phyloP scores from a whole-genome alignment of 2,888 invertebrate genomes.

The Drosophila koepferae region DNA sequence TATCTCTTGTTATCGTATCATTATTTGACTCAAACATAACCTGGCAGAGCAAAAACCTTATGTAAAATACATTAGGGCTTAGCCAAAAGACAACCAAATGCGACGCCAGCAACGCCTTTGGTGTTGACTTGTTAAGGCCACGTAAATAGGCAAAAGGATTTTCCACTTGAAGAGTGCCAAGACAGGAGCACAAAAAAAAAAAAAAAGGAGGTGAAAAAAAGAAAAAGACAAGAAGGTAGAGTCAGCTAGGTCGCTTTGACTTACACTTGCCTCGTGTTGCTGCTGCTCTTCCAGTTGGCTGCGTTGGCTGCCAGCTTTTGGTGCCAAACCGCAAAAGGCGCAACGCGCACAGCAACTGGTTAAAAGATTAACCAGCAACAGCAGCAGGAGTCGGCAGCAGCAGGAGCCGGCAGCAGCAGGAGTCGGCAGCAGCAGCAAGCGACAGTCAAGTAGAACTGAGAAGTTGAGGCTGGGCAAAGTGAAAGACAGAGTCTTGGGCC shows the following conservation, averaged over 20 bases:
- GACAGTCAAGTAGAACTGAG: conserved; percentile 30
- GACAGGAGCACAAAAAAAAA: conserved; percentile 34
- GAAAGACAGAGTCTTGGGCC: conserved; percentile 15
- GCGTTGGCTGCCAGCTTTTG: conserved; percentile 61
- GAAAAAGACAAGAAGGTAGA: conserved; percentile 21
- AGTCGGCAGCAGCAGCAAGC: neutral
- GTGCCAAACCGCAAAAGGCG: conserved; percentile 76
- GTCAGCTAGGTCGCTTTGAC: conserved; percentile 27
- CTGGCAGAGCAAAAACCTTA: neutral
- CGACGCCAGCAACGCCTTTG: conserved; percentile 38
- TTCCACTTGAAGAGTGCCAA: conserved; percentile 81
- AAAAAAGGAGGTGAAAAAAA: conserved; percentile 16
- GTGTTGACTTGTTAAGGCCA: conserved; percentile 69
- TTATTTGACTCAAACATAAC: neutral
- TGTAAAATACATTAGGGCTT: conserved; percentile 34
- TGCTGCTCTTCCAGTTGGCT: conserved; percentile 63
- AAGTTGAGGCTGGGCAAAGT: conserved; percentile 29
- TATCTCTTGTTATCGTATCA: neutral
- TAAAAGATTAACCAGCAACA: conserved; percentile 68
- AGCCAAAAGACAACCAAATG: conserved; percentile 46
- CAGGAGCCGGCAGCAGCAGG: neutral
- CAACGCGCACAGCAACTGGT: conserved; percentile 60
- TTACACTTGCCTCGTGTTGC: conserved; percentile 33
- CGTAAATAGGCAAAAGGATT: conserved; percentile 78
- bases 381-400: neutral